phyloP scores from a whole-genome alignment of 2,113 vertebrate species.

The Chitala chitala region DNA sequence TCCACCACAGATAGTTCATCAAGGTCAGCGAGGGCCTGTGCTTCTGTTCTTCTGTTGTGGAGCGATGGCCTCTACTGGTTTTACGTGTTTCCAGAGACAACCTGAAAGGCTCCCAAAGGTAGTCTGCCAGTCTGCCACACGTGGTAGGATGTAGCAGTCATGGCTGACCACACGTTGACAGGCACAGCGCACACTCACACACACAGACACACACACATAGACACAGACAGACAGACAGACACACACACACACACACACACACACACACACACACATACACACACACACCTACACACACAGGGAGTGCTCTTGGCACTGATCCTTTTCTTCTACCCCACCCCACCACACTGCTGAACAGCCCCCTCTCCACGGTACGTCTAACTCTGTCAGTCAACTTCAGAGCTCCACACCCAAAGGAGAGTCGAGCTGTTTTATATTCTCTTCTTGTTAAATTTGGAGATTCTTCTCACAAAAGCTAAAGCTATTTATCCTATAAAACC shows the following conservation, averaged over 20 bases:
- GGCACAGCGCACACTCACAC: not conserved
- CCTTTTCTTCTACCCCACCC: not conserved
- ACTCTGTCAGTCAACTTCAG: not conserved
- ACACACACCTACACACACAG: not conserved
- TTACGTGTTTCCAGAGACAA: not conserved
- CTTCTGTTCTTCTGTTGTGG: too few relatives aligned
- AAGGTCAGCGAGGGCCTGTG: not conserved
- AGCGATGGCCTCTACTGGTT: not conserved
- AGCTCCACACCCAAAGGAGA: not conserved
- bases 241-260: not conserved
- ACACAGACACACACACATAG: too few relatives aligned
- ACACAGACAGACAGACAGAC: too few relatives aligned
- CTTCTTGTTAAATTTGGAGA: not conserved
- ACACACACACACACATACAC: too few relatives aligned
- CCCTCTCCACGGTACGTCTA: not conserved
- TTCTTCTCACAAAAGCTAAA: not conserved
- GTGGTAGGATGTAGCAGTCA: not conserved
- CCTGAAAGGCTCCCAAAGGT: not conserved
- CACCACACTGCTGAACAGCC: too few relatives aligned
- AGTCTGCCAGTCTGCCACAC: not conserved
- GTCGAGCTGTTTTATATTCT: not conserved
- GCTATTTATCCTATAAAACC: not conserved
- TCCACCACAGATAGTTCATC: too few relatives aligned
- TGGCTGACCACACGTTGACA: not conserved
- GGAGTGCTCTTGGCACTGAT: not conserved